phyloP scores from a whole-genome alignment of 2,888 invertebrate species.

The Drosophila atripex region DNA sequence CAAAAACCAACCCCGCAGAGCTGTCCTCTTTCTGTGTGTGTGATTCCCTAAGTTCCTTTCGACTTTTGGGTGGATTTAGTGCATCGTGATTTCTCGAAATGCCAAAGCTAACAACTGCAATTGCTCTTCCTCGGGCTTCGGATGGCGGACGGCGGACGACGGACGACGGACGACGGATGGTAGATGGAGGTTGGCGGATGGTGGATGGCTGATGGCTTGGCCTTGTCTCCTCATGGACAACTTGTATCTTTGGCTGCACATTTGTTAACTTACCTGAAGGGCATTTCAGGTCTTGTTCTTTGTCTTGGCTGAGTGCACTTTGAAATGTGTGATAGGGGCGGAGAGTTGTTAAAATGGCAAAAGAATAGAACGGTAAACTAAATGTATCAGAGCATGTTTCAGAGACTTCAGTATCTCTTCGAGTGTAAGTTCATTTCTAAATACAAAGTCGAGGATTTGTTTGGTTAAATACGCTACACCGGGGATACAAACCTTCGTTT shows the following conservation, averaged over 20 bases:
- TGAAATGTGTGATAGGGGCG: conserved; percentile 22
- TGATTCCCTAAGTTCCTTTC: conserved; percentile 15
- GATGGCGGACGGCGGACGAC: not conserved
- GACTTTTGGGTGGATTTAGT: conserved; percentile 54
- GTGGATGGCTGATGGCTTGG: conserved; percentile 33
- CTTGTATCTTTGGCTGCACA: conserved; percentile 77
- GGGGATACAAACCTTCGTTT: conserved; percentile 55
- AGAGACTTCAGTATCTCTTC: not conserved
- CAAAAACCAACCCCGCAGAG: conserved; percentile 43
- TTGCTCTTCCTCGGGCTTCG: conserved; percentile 52
- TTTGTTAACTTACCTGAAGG: conserved; percentile 77
- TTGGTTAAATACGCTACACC: conserved; percentile 16
- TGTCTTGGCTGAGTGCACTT: conserved; percentile 54
- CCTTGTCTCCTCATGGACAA: conserved; percentile 47
- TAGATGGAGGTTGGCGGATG: not conserved
- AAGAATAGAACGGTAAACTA: conserved; percentile 22
- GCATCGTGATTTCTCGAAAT: conserved; percentile 74
- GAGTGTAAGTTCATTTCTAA: not conserved
- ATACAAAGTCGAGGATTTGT: not conserved
- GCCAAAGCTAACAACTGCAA: conserved; percentile 73
- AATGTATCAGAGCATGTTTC: conserved; percentile 11
- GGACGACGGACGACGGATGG: conserved; percentile 10
- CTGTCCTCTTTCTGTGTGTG: conserved; percentile 25
- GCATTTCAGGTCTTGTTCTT: conserved; percentile 65
- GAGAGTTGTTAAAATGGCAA: conserved; percentile 22